Evolutionary conservation across 2,797 vertebrate species (phyloP), one percentile per base, ranked within the genome.

Genomic region (Glossophaga mutica): DNA sequence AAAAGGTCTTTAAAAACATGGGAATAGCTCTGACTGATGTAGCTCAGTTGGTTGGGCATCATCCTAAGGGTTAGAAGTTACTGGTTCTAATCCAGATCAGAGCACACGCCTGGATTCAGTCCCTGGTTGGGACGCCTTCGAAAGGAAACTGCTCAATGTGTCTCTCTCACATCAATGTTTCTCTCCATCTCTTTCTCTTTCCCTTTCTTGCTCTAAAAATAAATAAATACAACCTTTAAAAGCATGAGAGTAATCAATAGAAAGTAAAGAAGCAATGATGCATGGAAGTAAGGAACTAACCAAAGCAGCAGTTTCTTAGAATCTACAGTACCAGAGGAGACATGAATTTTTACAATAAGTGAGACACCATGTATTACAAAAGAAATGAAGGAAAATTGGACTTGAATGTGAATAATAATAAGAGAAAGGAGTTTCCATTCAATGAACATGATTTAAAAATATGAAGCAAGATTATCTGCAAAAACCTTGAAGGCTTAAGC

Each of bases 351-450:
- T 86, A 19, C 0, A 32, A 1, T 24, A 68, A 12, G 29, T 52
- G 29, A 2, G 39, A 22, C n/a, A 34, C 9, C 46, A 44, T 37
- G 6, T 8, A 29, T 24, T 46, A 6, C 0, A 34, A 32, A 0
- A 57, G 21, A 12, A 91, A 46, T 14, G 39, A 59, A 52, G 8
- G 14, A 34, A 59, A 14, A 0, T 10, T 55, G 3, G 11, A 26
- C 32, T 81, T 12, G 34, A 50, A 50, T 44, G 48, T 48, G 7
- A 65, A 48, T 19, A 57, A 42, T 18, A 44, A 55, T n/a, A 67
- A 55, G 65, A 68, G n/a, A 44, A 50, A 91, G 3, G 8, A 34
- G 29, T 52, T 81, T 29, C n/a, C 12, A 65, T 14, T 3, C 12
- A 29, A 14, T 19, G 24, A 62, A 65, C 29, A 55, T 0, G 2